Percentiles rank a stretch among this genome's conserved stretches.
phyloP scores from a whole-genome alignment of 2,113 vertebrate genomes.

The Nycticebus coucang region DNA sequence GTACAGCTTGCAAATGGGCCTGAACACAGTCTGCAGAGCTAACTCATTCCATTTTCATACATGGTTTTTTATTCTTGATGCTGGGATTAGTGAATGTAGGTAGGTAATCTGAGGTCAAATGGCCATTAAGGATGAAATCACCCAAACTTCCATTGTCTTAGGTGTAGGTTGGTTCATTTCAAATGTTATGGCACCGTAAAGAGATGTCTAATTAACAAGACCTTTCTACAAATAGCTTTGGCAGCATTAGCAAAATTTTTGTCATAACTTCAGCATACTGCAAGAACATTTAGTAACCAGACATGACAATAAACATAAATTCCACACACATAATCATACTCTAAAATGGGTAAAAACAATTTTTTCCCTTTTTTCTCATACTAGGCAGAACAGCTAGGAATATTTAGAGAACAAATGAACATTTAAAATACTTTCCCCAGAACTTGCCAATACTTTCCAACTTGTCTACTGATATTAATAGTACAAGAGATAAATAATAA shows the following conservation, averaged over 20 bases:
- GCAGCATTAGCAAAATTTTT: conserved; percentile 37
- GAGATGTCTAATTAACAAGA: not conserved
- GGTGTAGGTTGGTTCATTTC: conserved; percentile 21
- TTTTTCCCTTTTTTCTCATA: not conserved
- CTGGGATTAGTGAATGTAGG: not conserved
- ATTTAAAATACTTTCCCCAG: conserved; percentile 17
- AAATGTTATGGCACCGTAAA: conserved; percentile 27
- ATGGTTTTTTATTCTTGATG: not conserved
- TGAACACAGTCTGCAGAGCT: not conserved
- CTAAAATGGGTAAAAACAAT: conserved; percentile 61
- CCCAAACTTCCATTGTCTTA: conserved; percentile 29
- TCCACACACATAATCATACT: conserved; percentile 63
- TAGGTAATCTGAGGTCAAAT: not conserved
- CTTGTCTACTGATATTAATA: not conserved
- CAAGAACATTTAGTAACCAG: conserved; percentile 54
- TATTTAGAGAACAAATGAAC: conserved; percentile 19
- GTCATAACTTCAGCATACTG: not conserved
- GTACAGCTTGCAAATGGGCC: not conserved
- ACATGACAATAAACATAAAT: conserved; percentile 67
- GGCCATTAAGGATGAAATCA: conserved; percentile 52
- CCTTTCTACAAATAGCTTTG: conserved; percentile 67
- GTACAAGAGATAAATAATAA: not conserved
- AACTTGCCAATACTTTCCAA: not conserved
- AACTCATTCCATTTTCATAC: not conserved
- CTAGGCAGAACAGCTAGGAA: not conserved